phyloP scores from a whole-genome alignment of 2,797 vertebrate species.

The Benthosema pterotum region DNA sequence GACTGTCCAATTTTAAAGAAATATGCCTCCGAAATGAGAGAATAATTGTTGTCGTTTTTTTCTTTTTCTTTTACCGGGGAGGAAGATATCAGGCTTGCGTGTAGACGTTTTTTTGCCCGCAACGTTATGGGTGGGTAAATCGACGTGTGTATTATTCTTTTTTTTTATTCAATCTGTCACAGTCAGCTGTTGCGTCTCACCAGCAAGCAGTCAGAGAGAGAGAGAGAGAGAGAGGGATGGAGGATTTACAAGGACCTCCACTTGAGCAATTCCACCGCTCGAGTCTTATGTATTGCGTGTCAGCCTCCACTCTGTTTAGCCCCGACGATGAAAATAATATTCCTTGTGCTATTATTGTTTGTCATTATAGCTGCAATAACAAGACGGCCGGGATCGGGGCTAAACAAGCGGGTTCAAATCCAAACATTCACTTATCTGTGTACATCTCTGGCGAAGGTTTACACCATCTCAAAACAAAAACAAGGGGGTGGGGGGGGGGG shows the following conservation, averaged over 20 bases:
- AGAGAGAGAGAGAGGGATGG: neutral
- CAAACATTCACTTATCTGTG: constrained; percentile 81
- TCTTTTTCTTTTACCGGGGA: constrained; percentile 15
- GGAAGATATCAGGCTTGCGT: constrained; percentile 11
- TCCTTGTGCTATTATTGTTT: constrained; percentile 68
- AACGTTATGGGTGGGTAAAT: too few species aligned
- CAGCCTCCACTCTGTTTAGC: constrained; percentile 16
- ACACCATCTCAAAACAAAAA: constrained; percentile 82
- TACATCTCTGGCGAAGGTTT: constrained; percentile 80
- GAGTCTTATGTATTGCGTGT: constrained; percentile 7
- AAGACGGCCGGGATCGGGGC: constrained; percentile 69
- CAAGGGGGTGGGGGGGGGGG: too few species aligned
- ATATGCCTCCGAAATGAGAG: constrained; percentile 72
- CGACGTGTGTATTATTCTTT: neutral
- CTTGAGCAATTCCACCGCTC: neutral
- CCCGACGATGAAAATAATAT: constrained; percentile 62
- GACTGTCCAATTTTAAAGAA: constrained; percentile 78
- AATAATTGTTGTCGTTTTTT: constrained; percentile 74
- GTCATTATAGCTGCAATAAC: constrained; percentile 77
- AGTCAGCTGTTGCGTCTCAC: constrained; percentile 32
- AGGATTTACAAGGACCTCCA: constrained; percentile 3
- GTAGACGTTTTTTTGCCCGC: too few species aligned
- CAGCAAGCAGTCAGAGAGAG: constrained; percentile 7
- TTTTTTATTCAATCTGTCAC: constrained; percentile 32
- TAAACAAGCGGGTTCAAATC: constrained; percentile 79